Evolutionary conservation across 1,140 invertebrate genomes (phyloP).

Genomic region (Calephelis nemesis): DNA sequence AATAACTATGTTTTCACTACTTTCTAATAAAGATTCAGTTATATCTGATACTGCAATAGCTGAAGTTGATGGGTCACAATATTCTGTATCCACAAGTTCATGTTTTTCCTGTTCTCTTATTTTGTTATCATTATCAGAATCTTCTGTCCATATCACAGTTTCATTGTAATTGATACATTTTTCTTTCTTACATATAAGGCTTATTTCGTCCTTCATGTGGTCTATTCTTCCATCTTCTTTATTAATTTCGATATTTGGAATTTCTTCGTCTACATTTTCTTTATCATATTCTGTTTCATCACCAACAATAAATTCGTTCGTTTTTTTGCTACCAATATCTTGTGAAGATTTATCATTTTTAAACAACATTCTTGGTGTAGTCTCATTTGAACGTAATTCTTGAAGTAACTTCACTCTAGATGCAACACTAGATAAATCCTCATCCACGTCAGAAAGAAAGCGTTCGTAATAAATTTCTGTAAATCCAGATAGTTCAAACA

Average conservation of each 20-base stretch:
- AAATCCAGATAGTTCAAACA: conserved; percentile 57
- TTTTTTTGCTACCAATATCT: neutral
- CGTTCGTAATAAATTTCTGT: conserved; percentile 63
- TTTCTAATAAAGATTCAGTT: conserved; percentile 52
- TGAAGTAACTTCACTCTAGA: conserved; percentile 62
- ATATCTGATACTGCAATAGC: conserved; percentile 43
- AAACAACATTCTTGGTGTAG: conserved; percentile 42
- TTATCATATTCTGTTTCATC: conserved; percentile 17
- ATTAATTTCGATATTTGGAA: conserved; percentile 20
- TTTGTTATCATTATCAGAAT: neutral
- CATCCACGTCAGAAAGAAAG: conserved; percentile 50
- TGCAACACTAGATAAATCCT: conserved; percentile 55
- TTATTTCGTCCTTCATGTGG: conserved; percentile 29
- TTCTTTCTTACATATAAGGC: neutral
- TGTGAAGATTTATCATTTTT: conserved; percentile 26
- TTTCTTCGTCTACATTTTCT: conserved; percentile 9
- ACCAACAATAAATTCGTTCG: conserved; percentile 17
- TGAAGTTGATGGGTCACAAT: conserved; percentile 35
- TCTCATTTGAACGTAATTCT: conserved; percentile 49
- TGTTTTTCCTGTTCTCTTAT: neutral
- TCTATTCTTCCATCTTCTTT: conserved; percentile 19
- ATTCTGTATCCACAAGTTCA: conserved; percentile 28
- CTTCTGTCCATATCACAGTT: neutral
- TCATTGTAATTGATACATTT: neutral
- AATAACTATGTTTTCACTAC: conserved; percentile 48